Evolutionary conservation across 2,888 invertebrate species (phyloP), one percentile per base, ranked within the genome.

Genomic region (Iphiclides podalirius): DNA sequence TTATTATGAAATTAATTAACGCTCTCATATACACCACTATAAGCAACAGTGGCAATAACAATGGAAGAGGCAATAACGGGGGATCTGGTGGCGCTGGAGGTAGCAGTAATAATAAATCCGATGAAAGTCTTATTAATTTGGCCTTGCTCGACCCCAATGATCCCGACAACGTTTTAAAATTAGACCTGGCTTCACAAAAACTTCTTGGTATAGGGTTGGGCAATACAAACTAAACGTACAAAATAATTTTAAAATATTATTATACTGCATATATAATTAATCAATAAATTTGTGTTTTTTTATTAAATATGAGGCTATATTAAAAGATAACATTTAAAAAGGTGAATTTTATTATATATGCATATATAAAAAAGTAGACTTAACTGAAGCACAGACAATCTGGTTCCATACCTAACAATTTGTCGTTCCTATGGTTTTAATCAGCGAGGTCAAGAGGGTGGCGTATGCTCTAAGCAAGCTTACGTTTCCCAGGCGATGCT

Each of bases 1-100:
- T 84, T 11, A 77, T 84, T 6, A 63, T 75, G 56, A 81, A 77
- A 52, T 60, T 84, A 23, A 70, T 83, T 8, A 79, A 82, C 44
- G 84, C 82, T 6, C 57, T 84, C 14, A 70, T 84, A 13, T 71
- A 67, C 17, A 75, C 72, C 1, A 69, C 76, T 8, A 72, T 76
- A 36, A 52, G 16, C 17, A 39, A 14, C 28, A 33, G 6, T 6
- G 20, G 20, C 6, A 6, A 6, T 4, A 42, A 14, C 23, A 6
- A 6, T 6, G 11, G 31, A n/a, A 6, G 11, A 2, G 31, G 31
- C 31, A 12, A 11, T n/a, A 37, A 8, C 2, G 45, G 42, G 2
- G 43, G 42, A 13, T n/a, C 31, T 11, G 40, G 35, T 9, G 42
- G 52, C 3, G 46, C 47, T 2, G 36, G 49, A n/a, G 35, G 44